These are phyloP conservation scores for Elachura formosa DNA, from an alignment of 2,113 vertebrate species.

Conservation along the genomic window DNA sequence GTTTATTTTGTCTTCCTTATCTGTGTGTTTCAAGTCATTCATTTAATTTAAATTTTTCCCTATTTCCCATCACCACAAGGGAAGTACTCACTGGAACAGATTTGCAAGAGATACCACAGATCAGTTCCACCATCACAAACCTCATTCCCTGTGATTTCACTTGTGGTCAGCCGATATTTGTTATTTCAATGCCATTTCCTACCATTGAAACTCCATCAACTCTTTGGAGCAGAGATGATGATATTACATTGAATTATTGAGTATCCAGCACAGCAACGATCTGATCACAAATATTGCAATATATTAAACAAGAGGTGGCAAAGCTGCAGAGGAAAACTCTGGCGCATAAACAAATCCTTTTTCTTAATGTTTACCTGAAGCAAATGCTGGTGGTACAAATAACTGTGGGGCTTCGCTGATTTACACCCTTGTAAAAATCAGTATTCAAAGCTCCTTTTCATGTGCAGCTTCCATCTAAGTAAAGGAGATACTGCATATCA, in stretches of 20 bases:
- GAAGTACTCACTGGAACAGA: not conserved
- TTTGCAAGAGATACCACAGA: not conserved
- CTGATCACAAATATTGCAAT: not conserved
- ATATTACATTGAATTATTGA: not conserved
- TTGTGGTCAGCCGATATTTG: not conserved
- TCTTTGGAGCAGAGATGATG: not conserved
- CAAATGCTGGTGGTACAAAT: constrained; percentile 35
- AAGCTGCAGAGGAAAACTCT: not conserved
- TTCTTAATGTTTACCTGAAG: constrained; percentile 5
- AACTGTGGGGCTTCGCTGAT: constrained; percentile 31
- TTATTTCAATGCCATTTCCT: not conserved
- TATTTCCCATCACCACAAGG: not conserved
- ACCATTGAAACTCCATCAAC: not conserved
- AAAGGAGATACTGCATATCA: constrained; percentile 48
- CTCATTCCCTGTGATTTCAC: not conserved
- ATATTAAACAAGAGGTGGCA: not conserved
- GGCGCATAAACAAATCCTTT: not conserved
- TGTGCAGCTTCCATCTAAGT: constrained; percentile 40
- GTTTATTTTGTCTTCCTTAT: not conserved
- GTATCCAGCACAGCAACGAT: not conserved
- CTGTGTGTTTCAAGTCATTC: not conserved
- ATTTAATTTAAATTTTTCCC: not conserved
- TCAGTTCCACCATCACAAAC: not conserved
- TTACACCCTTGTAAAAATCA: constrained; percentile 62
- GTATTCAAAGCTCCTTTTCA: constrained; percentile 57